Conservation (phyloP, 2,888 invertebrate genomes). For the Mesochorus sp. region DNA sequence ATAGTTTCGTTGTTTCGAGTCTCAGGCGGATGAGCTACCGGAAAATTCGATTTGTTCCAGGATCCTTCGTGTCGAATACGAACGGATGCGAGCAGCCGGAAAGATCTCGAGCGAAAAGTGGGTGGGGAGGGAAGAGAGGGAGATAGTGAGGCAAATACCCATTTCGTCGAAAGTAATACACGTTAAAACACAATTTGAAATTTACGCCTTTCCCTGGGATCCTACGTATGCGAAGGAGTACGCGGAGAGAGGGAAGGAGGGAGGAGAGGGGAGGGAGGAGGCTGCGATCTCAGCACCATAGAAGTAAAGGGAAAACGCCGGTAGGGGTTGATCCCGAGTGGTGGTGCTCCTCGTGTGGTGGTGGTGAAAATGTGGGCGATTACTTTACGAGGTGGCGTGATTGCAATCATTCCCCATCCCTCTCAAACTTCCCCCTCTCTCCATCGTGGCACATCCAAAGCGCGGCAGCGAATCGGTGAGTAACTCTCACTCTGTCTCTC, state of each 20-base stretch:
- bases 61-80: not conserved
- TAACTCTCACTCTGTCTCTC: constrained; percentile 60
- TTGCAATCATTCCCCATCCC: constrained; percentile 71
- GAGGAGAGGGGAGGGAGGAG: not conserved
- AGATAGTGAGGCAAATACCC: constrained; percentile 34
- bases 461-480: constrained; percentile 64
- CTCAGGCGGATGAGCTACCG: not conserved
- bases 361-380: constrained; percentile 66
- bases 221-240: constrained; percentile 7
- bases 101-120: not conserved
- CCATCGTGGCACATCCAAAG: constrained; percentile 45
- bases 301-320: constrained; percentile 28
- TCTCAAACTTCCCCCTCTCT: constrained; percentile 24
- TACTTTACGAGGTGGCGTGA: constrained; percentile 73
- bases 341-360: constrained; percentile 4
- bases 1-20: not conserved
- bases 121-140: not conserved
- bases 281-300: constrained; percentile 18
- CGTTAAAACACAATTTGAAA: constrained; percentile 62
- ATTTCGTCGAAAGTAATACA: constrained; percentile 56
- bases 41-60: constrained; percentile 8
- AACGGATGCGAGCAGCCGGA: constrained; percentile 23
- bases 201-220: constrained; percentile 47
- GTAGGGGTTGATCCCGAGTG: constrained; percentile 25
- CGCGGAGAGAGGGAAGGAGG: not conserved